Evolutionary conservation across 2,888 invertebrate genomes (phyloP).

Genomic region (Pollenia labialis): DNA sequence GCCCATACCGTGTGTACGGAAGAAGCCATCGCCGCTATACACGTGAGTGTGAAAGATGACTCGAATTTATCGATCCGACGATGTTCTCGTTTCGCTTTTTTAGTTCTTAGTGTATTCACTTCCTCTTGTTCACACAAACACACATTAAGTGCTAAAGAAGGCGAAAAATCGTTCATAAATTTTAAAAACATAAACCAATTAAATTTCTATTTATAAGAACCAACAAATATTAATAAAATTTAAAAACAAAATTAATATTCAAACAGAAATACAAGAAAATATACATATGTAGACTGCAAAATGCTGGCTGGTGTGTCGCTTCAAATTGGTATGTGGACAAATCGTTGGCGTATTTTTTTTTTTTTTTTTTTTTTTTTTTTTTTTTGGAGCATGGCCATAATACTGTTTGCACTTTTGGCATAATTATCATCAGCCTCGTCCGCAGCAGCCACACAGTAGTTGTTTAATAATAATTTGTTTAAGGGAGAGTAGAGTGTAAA

Average conservation of each 20-base stretch:
- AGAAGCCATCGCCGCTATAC: too few species aligned
- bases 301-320: constrained; percentile 25
- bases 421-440: constrained; percentile 63
- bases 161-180: constrained; percentile 64
- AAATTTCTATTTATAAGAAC: constrained; percentile 48
- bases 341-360: constrained; percentile 6
- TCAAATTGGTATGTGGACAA: background rate
- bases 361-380: constrained; percentile 23
- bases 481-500: constrained; percentile 57
- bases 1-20: too few species aligned
- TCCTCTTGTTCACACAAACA: constrained; percentile 31
- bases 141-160: constrained; percentile 54
- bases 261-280: constrained; percentile 16
- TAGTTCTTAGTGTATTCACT: constrained; percentile 11
- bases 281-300: constrained; percentile 24
- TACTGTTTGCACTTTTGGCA: constrained; percentile 71
- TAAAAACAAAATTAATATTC: constrained; percentile 54
- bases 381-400: constrained; percentile 63
- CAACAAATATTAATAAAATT: constrained; percentile 22
- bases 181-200: constrained; percentile 65
- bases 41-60: too few species aligned
- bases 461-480: constrained; percentile 59
- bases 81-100: background rate
- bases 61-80: too few species aligned
- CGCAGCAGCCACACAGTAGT: constrained; percentile 35